Conservation (phyloP, 2,888 invertebrate genomes). For the Herminia tarsipennalis region DNA sequence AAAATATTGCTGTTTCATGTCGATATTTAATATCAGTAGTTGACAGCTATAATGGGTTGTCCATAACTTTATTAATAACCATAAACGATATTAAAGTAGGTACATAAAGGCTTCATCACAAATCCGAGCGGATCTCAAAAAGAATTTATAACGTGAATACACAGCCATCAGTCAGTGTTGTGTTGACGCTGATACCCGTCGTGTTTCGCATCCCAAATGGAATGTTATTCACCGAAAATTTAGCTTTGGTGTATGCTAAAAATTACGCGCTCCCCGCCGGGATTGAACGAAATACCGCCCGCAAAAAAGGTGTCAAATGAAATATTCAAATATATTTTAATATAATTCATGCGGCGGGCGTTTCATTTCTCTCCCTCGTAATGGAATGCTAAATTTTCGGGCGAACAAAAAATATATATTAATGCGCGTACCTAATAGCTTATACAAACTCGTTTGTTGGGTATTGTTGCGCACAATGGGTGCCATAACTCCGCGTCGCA, state of each 20-base stretch:
- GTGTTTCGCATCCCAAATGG: conserved; percentile 81
- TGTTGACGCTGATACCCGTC: conserved; percentile 82
- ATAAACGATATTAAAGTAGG: conserved; percentile 16
- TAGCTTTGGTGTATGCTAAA: conserved; percentile 80
- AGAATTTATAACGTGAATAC: conserved; percentile 72
- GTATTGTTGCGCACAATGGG: conserved; percentile 86
- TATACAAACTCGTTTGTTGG: conserved; percentile 86
- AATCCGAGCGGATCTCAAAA: conserved; percentile 69
- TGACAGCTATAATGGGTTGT: conserved; percentile 23
- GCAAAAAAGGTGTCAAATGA: conserved; percentile 86
- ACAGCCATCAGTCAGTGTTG: conserved; percentile 78
- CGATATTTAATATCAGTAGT: no score
- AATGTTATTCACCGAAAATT: conserved; percentile 84
- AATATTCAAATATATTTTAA: conserved; percentile 86
- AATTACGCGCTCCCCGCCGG: conserved; percentile 78
- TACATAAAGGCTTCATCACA: conserved; percentile 52
- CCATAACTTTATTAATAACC: conserved; percentile 25
- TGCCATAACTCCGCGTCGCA: conserved; percentile 85
- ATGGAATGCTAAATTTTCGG: conserved; percentile 86
- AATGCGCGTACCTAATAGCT: conserved; percentile 86
- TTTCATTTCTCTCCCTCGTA: conserved; percentile 86
- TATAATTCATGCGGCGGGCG: conserved; percentile 86
- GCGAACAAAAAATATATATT: conserved; percentile 86
- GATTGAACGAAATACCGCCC: conserved; percentile 84
- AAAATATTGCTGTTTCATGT: no score